Evolutionary conservation across 2,113 vertebrate genomes (phyloP), one percentile per base, ranked within the genome.

Genomic region (Lethenteron reissneri): DNA sequence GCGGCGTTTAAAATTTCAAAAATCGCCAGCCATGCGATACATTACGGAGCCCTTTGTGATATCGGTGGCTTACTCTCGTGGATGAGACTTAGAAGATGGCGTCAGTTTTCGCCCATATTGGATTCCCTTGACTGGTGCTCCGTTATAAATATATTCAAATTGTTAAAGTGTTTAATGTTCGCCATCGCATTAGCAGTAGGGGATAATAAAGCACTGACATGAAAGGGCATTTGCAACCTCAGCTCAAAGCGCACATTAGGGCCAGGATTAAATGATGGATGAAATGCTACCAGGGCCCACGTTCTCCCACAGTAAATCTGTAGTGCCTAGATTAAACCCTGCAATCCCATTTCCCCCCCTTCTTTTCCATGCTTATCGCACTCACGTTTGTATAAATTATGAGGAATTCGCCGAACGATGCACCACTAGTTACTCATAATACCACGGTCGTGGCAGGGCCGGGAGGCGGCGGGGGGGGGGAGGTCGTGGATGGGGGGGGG

Each of bases 251-350:
- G 97, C 91, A 90, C 95, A 90, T 90, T 90, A 87, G 88, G 91
- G 95, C 96, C 96, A 97, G 95, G 94, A 99, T 99, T 95, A 97
- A 96, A 97, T 97, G 94, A 99, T 99, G 97, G 97, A 99, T 99
- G 94, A 92, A 97, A 95, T 90, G 92, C 88, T 89, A 41, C 86
- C 90, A 88, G 89, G 90, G 94, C 94, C 95, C 95, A 92, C 94
- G 97, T 99, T 99, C 96, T 96, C 88, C 89, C 88, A 95, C 88
- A 91, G 92, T 97, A 99, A 97, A 97, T 99, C 91, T 95, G 91
- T 87, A 83, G 83, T 84, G 85, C 86, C 91, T 96, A 92, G 97
- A 97, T 97, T 97, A 95, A 95, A 94, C 95, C 92, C 91, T 89
- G 89, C 91, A 99, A 99, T 99, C 94, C 88, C 86, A 94, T 95